Percentiles rank a stretch among this genome's conserved stretches.
phyloP scores from a whole-genome alignment of 2,888 invertebrate species.

The Pyrgus malvae region DNA sequence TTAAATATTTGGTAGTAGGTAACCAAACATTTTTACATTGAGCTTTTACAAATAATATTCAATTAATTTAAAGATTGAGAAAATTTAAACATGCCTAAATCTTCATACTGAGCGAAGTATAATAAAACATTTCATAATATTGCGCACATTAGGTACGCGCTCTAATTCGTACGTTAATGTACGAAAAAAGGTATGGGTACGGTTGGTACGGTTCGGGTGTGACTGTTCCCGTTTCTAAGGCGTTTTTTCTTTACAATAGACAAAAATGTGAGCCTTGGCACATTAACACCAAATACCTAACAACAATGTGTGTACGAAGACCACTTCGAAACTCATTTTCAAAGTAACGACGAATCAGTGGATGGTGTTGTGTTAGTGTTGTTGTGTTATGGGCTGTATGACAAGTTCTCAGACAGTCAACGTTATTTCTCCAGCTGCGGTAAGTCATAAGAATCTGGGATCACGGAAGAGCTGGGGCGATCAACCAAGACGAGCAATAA shows the following conservation, averaged over 20 bases:
- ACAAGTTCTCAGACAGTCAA: constrained; percentile 53
- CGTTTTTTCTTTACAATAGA: background rate
- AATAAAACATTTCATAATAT: no score
- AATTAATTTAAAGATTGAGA: no score
- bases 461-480: no score
- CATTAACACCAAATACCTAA: background rate
- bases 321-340: background rate
- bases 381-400: constrained; percentile 63
- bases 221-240: background rate
- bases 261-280: background rate
- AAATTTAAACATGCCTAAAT: no score
- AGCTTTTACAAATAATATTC: no score
- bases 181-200: constrained; percentile 18
- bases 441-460: no score
- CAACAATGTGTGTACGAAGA: no score
- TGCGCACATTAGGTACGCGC: background rate
- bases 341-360: background rate
- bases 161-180: background rate
- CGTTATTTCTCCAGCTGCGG: constrained; percentile 43
- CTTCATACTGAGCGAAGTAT: no score
- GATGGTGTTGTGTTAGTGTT: background rate
- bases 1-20: no score
- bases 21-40: no score
- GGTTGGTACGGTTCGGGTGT: constrained; percentile 10
- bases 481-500: no score